Evolutionary conservation across 53 echinoderm and acorn worm species (phyloP).

Genomic region (Glandiceps talaboti): DNA sequence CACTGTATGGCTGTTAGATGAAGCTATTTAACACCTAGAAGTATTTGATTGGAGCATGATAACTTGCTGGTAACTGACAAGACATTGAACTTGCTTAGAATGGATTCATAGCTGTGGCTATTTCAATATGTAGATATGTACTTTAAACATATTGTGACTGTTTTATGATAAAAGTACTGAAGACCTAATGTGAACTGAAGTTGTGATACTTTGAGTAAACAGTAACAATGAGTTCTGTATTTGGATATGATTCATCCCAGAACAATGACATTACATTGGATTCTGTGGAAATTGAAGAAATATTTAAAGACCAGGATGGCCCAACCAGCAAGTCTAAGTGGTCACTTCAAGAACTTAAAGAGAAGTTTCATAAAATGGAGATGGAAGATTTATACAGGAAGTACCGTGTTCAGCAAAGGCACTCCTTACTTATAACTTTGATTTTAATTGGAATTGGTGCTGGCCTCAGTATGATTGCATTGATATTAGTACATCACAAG

Average conservation of each 20-base stretch:
- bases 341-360: neutral
- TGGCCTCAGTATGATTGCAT: neutral
- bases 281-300: neutral
- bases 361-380: neutral
- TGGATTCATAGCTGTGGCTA: no score
- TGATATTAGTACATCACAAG: neutral
- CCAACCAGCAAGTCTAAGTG: neutral
- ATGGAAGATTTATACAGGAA: neutral
- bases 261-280: neutral
- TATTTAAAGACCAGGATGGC: neutral
- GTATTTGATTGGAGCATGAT: no score
- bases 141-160: no score
- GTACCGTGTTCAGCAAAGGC: neutral
- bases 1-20: no score
- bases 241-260: neutral
- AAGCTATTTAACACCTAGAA: no score
- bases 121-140: no score
- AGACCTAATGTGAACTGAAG: no score
- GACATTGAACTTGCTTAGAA: no score
- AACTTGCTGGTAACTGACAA: no score
- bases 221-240: neutral
- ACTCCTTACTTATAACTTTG: neutral
- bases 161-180: no score
- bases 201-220: no score
- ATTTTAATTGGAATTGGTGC: neutral